A percentile compares a stretch with the other conserved stretches of the same genome.
phyloP scores from a whole-genome alignment of 2,888 invertebrate species.

The Erebia aethiops region DNA sequence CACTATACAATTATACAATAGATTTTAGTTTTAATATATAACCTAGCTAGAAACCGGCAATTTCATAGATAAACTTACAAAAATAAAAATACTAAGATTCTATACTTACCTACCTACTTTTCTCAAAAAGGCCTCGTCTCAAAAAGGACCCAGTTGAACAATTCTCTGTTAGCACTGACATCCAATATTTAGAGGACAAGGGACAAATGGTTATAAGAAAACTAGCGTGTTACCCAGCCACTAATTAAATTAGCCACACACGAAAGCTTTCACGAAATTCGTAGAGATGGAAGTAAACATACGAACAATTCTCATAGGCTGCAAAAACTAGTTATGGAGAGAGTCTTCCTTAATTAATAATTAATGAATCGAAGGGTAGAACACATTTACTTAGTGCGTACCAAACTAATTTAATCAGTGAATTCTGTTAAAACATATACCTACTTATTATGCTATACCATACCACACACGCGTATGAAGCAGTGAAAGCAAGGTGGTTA shows the following conservation, averaged over 20 bases:
- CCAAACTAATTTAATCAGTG: neutral
- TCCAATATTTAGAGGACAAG: conserved; percentile 20
- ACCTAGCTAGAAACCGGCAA: too few species aligned
- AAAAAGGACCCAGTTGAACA: conserved; percentile 3
- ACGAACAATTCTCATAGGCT: neutral
- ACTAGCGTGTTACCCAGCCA: conserved; percentile 1
- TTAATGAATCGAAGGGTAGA: neutral
- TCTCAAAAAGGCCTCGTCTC: neutral
- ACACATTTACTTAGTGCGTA: neutral
- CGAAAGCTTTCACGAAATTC: conserved; percentile 7
- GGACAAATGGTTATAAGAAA: conserved; percentile 16
- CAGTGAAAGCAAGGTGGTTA: too few species aligned
- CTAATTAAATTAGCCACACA: conserved; percentile 18
- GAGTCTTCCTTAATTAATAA: neutral
- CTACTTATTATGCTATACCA: too few species aligned
- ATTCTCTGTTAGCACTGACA: conserved; percentile 6
- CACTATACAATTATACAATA: too few species aligned
- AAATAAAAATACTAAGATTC: too few species aligned
- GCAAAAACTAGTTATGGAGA: conserved; percentile 2
- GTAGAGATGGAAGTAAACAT: conserved; percentile 9
- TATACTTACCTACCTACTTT: neutral
- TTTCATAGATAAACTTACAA: too few species aligned
- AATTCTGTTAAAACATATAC: neutral
- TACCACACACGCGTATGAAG: too few species aligned
- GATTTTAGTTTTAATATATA: too few species aligned